A percentile compares a stretch with the other conserved stretches of the same genome.
These are phyloP conservation scores for Chaenocephalus aceratus DNA, from an alignment of 2,113 vertebrate genomes.

Conservation along the genomic window DNA sequence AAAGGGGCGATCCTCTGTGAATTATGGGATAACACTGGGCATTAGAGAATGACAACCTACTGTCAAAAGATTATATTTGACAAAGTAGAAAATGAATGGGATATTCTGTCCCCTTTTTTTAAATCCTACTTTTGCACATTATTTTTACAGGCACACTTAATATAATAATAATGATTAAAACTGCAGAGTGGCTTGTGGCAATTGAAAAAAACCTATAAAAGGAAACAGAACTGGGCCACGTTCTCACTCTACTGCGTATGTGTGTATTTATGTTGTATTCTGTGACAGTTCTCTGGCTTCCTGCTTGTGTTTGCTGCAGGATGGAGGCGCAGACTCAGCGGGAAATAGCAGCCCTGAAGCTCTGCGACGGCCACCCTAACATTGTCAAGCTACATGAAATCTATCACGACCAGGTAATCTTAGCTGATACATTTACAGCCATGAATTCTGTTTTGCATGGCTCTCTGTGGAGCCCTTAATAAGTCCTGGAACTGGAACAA, in stretches of 20 bases:
- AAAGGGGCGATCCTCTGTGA: too few species aligned
- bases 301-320: constrained; percentile 79
- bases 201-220: background rate
- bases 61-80: background rate
- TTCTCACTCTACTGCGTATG: background rate
- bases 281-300: constrained; percentile 10
- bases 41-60: background rate
- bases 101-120: background rate
- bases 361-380: constrained; percentile 96
- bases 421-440: background rate
- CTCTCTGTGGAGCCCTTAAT: constrained; percentile 47
- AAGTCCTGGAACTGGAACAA: constrained; percentile 66
- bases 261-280: constrained; percentile 17
- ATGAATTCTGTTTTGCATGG: constrained; percentile 17
- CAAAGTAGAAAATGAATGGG: too few species aligned
- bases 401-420: constrained; percentile 94
- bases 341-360: constrained; percentile 95
- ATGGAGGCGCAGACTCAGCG: constrained; percentile 97
- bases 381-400: constrained; percentile 96
- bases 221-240: background rate
- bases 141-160: background rate
- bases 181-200: too few species aligned
- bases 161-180: too few species aligned
- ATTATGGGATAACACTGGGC: background rate
- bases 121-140: background rate